Percentiles rank a stretch among this genome's conserved stretches.
Conservation (phyloP, 2,113 vertebrate species). For the Fulmarus glacialis region DNA sequence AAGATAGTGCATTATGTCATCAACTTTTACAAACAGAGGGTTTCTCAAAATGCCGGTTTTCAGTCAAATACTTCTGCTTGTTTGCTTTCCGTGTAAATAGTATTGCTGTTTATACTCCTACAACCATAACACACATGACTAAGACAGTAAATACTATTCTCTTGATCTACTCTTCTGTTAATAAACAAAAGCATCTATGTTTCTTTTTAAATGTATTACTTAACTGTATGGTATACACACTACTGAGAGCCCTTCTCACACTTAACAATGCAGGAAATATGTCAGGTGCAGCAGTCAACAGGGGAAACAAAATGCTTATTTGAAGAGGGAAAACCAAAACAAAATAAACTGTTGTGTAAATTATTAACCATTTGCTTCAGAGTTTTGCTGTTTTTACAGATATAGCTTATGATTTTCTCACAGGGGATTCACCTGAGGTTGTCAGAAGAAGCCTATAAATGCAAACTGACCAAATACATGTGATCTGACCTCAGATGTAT, state of each 20-base stretch:
- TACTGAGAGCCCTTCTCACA: not conserved
- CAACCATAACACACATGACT: not conserved
- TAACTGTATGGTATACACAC: not conserved
- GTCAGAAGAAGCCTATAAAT: not conserved
- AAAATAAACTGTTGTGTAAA: not conserved
- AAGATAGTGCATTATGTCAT: not conserved
- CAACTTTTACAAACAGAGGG: not conserved
- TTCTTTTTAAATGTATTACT: not conserved
- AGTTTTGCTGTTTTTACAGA: not conserved
- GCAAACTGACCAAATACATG: not conserved
- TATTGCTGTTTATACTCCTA: not conserved
- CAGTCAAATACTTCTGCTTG: not conserved
- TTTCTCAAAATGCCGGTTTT: slow-evolving; percentile 3
- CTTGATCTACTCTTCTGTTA: not conserved
- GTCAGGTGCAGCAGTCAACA: not conserved
- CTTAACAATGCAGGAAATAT: not conserved
- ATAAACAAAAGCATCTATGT: not conserved
- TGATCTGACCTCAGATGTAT: not conserved
- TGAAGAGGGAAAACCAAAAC: not conserved
- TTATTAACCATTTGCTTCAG: not conserved
- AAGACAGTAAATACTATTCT: not conserved
- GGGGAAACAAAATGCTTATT: not conserved
- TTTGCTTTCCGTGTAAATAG: not conserved
- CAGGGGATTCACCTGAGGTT: not conserved
- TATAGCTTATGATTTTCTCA: not conserved